Conservation (phyloP, 2,113 vertebrate species). For the Microcebus tavaratra region DNA sequence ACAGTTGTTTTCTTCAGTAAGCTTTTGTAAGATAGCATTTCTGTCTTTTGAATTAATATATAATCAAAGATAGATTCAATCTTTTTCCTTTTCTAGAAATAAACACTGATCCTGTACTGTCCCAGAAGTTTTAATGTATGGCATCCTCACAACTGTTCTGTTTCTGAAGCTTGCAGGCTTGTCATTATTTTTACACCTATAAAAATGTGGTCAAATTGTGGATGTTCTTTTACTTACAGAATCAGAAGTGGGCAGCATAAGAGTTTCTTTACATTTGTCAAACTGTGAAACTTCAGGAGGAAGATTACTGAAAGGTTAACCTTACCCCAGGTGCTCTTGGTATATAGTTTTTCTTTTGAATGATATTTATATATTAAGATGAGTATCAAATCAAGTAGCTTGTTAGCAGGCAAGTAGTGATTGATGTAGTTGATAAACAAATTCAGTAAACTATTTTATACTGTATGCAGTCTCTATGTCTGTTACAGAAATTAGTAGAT, state of each 20-base stretch:
- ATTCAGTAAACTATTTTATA: background rate
- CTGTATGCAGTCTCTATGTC: background rate
- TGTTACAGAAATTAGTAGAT: background rate
- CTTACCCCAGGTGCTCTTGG: background rate
- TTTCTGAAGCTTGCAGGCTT: background rate
- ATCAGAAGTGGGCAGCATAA: background rate
- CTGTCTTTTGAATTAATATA: slow-evolving; percentile 18
- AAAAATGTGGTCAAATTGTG: background rate
- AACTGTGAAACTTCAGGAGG: background rate
- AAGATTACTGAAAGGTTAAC: background rate
- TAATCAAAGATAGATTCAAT: background rate
- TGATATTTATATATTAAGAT: background rate
- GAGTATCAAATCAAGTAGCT: background rate
- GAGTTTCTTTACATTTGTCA: background rate
- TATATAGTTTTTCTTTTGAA: background rate
- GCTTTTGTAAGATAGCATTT: background rate
- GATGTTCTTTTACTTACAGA: background rate
- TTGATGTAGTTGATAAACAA: background rate
- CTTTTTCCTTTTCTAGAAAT: background rate
- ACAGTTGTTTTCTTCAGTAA: slow-evolving; percentile 16
- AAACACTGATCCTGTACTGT: background rate
- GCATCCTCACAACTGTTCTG: background rate
- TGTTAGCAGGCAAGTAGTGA: background rate
- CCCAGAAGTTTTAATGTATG: background rate
- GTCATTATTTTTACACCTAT: background rate